phyloP scores from a whole-genome alignment of 2,888 invertebrate genomes.

The Synergus umbraculus region DNA sequence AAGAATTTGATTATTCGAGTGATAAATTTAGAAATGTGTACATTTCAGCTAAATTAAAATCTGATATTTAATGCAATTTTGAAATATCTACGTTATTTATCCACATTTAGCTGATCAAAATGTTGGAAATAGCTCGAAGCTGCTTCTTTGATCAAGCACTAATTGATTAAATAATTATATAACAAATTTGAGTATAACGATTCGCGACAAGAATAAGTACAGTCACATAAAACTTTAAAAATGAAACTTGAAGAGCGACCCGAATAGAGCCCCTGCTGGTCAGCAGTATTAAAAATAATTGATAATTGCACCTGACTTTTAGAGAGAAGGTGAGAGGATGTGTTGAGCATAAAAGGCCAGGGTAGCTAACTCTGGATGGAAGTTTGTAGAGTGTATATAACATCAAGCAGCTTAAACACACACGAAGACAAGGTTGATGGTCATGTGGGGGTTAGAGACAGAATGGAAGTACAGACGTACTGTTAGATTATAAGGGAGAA shows the following conservation, averaged over 20 bases:
- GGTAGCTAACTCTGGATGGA: neutral
- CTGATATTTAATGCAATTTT: neutral
- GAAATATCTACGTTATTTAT: neutral
- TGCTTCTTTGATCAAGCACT: neutral
- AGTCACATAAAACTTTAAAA: neutral
- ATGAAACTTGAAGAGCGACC: no score
- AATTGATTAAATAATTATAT: neutral
- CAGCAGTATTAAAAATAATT: neutral
- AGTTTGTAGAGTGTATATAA: neutral
- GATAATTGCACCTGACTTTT: neutral
- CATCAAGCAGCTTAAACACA: conserved; percentile 44
- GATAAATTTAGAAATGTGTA: neutral
- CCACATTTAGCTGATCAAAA: neutral
- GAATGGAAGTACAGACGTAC: conserved; percentile 48
- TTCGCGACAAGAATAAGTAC: neutral
- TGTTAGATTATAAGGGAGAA: conserved; percentile 56
- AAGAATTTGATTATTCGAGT: neutral
- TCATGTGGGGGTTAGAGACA: conserved; percentile 37
- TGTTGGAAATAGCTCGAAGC: neutral
- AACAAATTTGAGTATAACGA: no score
- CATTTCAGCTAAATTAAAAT: neutral
- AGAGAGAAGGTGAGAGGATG: neutral
- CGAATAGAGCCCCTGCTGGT: no score
- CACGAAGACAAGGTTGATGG: conserved; percentile 37
- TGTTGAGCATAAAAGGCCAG: neutral